Percentiles rank a stretch among this genome's conserved stretches.
These are phyloP conservation scores for Antrozous pallidus DNA, from an alignment of 2,797 vertebrate genomes.

Conservation along the genomic window DNA sequence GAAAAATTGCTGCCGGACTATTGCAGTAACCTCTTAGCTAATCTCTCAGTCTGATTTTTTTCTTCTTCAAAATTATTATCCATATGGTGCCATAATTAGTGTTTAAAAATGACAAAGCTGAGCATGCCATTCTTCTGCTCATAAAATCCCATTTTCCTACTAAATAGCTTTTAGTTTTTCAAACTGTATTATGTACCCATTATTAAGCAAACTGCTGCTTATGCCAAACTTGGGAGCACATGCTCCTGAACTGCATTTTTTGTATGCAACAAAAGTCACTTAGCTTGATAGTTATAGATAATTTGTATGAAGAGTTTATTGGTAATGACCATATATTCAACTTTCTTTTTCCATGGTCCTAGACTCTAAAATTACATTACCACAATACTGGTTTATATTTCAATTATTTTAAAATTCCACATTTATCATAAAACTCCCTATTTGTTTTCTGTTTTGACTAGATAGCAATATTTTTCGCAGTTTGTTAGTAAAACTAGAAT, in stretches of 20 bases:
- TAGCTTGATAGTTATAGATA: background rate
- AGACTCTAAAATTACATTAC: background rate
- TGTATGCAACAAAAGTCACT: background rate
- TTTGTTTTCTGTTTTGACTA: background rate
- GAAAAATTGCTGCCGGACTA: background rate
- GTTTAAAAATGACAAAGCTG: background rate
- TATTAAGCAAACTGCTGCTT: conserved; percentile 2
- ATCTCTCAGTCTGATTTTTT: background rate
- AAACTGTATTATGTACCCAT: background rate
- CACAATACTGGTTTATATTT: background rate
- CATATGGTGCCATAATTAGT: conserved; percentile 8
- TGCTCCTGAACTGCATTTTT: background rate
- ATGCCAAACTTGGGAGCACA: background rate
- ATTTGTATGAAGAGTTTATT: background rate
- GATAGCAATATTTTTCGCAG: background rate
- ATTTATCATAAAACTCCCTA: background rate
- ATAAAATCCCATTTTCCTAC: background rate
- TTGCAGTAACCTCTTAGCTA: background rate
- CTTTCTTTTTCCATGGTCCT: background rate
- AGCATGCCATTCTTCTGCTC: background rate
- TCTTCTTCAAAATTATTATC: background rate
- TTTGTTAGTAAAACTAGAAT: background rate
- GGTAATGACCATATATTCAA: background rate
- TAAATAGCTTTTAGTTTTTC: conserved; percentile 19
- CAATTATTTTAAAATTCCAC: background rate